Evolutionary conservation across 2,797 vertebrate species (phyloP), one percentile per base, ranked within the genome.

Genomic region (Synaphobranchus kaupii): DNA sequence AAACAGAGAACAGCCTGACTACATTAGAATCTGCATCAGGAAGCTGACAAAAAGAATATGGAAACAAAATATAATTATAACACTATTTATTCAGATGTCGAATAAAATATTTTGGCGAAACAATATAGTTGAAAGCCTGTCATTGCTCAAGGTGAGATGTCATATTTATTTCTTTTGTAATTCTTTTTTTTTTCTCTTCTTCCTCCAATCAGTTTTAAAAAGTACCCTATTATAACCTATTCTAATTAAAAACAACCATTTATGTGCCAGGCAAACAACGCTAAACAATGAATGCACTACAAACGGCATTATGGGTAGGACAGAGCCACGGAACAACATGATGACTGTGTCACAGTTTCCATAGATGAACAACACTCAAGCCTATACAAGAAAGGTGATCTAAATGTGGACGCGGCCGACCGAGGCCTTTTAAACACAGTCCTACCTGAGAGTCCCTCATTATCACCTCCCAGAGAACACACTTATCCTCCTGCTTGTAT

Each of bases 1-100:
- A 82, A 81, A n/a, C 9, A 12, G 88, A 92, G 91, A 73, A 31
- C 66, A 71, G 48, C 68, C 34, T 56, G 48, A 25, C 20, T 39
- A 28, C 1, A 63, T 73, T 63, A 84, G 31, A 52, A 68, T 81
- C 47, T 9, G 47, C 15, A 76, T 84, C n/a, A 44, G 48, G 25
- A 84, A 52, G 25, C 28, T 50, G 50, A 83, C 5, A 28, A 13
- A 28, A 81, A n/a, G 22, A n/a, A 83, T 83, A 13, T 6, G 15
- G 81, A 28, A 60, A 54, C 76, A 47, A 20, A 25, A 80, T 80
- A 5, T 17, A 9, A 34, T 47, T 47, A 8, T 25, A 50, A 81
- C 20, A 48, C 22, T 4, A 81, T 50, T 48, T 48, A 2, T 48
- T 81, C 47, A 25, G 22, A 47, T n/a, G 50, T 12, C n/a, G 44